Conservation (phyloP, 2,113 vertebrate species). For the Callocephalon fimbriatum region DNA sequence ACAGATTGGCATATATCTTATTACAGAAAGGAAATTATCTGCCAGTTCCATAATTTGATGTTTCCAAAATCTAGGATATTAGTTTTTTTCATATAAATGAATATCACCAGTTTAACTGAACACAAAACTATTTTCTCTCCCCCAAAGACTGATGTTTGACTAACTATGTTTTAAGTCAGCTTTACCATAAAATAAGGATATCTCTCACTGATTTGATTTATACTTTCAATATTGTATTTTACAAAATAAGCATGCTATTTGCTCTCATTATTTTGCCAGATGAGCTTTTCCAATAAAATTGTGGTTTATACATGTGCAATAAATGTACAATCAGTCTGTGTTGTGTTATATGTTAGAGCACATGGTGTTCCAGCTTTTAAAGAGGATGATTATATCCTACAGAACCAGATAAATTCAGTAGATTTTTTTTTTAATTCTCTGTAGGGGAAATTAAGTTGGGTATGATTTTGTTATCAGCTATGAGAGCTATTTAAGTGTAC, state of each 20-base stretch:
- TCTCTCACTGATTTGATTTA: neutral
- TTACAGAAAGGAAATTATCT: neutral
- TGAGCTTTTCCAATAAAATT: conserved; percentile 1
- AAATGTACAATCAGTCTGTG: neutral
- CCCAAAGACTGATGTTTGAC: neutral
- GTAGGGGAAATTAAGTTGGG: conserved; percentile 1
- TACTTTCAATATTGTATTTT: conserved; percentile 30
- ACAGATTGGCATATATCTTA: neutral
- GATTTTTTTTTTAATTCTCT: neutral
- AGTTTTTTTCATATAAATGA: neutral
- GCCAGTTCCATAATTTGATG: neutral
- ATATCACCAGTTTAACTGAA: neutral
- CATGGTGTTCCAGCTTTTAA: neutral
- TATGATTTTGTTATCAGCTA: neutral
- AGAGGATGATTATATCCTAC: neutral
- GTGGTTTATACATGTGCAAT: neutral
- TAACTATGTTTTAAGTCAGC: neutral
- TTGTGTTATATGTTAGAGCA: neutral
- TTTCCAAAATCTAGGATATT: neutral
- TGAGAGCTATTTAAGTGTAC: neutral
- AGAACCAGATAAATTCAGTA: neutral
- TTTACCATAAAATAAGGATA: neutral
- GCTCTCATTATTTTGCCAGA: conserved; percentile 5
- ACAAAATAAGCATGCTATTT: neutral
- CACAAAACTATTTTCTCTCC: neutral